These are phyloP conservation scores for Hetaerina americana DNA, from an alignment of 1,140 invertebrate genomes.

Conservation along the genomic window DNA sequence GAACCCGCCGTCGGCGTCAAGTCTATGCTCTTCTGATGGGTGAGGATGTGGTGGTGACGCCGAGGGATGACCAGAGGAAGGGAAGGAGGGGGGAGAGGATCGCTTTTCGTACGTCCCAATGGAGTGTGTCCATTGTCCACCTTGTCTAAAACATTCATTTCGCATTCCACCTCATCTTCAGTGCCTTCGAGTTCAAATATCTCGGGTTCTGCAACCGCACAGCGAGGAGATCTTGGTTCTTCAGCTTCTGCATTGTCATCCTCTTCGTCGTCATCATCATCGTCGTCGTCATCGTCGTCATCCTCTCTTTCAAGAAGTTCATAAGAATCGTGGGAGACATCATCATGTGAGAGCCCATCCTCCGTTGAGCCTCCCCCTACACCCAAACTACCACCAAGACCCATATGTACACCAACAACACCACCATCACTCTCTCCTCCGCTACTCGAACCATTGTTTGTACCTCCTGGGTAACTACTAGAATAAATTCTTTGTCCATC, in stretches of 20 bases:
- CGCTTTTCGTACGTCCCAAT: conserved; percentile 69
- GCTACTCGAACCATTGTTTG: conserved; percentile 42
- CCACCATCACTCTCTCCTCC: conserved; percentile 39
- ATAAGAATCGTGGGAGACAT: conserved; percentile 78
- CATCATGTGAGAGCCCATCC: conserved; percentile 51
- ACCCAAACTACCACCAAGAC: background rate
- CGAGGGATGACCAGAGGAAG: conserved; percentile 42
- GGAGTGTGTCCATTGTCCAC: conserved; percentile 37
- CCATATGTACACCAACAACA: background rate
- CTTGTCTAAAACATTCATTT: conserved; percentile 16
- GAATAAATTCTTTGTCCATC: conserved; percentile 44
- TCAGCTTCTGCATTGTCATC: conserved; percentile 15
- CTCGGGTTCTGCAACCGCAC: background rate
- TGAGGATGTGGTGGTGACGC: conserved; percentile 56
- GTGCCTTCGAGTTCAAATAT: conserved; percentile 6
- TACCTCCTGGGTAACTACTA: conserved; percentile 69
- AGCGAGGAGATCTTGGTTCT: background rate
- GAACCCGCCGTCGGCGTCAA: conserved; percentile 40
- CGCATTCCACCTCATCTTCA: background rate
- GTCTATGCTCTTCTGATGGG: conserved; percentile 76
- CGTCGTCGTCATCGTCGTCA: conserved; percentile 12
- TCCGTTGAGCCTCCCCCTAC: background rate
- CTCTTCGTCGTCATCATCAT: conserved; percentile 9
- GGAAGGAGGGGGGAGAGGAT: conserved; percentile 50
- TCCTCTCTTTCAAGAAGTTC: conserved; percentile 52